phyloP scores from a whole-genome alignment of 2,113 vertebrate species.

The Rhabdomys dilectus region DNA sequence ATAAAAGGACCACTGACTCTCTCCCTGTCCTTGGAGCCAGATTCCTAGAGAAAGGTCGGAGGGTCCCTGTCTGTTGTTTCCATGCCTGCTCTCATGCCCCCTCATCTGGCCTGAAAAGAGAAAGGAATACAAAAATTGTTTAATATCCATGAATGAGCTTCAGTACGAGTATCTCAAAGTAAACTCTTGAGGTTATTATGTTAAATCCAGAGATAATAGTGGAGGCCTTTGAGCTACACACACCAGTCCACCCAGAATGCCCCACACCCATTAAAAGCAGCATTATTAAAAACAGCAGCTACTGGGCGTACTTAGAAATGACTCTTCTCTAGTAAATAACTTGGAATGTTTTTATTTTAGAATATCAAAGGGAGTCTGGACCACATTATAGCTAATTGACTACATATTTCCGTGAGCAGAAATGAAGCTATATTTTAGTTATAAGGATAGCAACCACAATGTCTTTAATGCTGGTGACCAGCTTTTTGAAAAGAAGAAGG shows the following conservation, averaged over 20 bases:
- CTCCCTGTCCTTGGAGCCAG: not conserved
- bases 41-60: not conserved
- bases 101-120: not conserved
- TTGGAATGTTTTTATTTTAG: slow-evolving; percentile 85
- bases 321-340: slow-evolving; percentile 80
- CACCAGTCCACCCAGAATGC: slow-evolving; percentile 55
- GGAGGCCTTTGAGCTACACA: slow-evolving; percentile 55
- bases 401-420: slow-evolving; percentile 80
- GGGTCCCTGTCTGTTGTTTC: not conserved
- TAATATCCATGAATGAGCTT: slow-evolving; percentile 22
- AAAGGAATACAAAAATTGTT: not conserved
- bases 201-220: slow-evolving; percentile 50
- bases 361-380: slow-evolving; percentile 84
- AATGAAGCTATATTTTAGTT: slow-evolving; percentile 82
- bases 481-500: slow-evolving; percentile 39
- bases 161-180: slow-evolving; percentile 31
- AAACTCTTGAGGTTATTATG: slow-evolving; percentile 46
- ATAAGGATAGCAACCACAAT: slow-evolving; percentile 74
- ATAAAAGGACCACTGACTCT: not conserved
- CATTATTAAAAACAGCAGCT: slow-evolving; percentile 84
- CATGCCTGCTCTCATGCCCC: not conserved
- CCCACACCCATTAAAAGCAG: slow-evolving; percentile 77
- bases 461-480: slow-evolving; percentile 76
- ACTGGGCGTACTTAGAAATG: slow-evolving; percentile 80
- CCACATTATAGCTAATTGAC: slow-evolving; percentile 83